A percentile compares a stretch with the other conserved stretches of the same genome.
These are phyloP conservation scores for Sepiola atlantica DNA, from an alignment of 2,888 invertebrate species.

Conservation along the genomic window DNA sequence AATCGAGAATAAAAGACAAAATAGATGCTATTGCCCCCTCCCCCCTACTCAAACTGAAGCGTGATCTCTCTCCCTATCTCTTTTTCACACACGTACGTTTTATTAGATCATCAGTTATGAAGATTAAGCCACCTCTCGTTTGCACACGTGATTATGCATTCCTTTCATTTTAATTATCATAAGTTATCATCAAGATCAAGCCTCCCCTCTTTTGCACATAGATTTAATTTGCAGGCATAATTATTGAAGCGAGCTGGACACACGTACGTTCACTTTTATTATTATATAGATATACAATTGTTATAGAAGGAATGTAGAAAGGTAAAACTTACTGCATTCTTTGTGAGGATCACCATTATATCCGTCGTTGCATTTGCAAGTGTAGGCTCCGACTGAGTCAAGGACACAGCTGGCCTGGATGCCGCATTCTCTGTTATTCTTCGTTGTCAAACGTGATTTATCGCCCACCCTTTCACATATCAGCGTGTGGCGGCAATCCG, in stretches of 20 bases:
- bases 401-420: not conserved
- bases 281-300: constrained; percentile 1
- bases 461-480: not conserved
- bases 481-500: not conserved
- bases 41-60: too few species aligned
- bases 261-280: not conserved
- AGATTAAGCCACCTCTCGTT: too few species aligned
- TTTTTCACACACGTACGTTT: too few species aligned
- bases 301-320: not conserved
- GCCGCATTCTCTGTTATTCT: not conserved
- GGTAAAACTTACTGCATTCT: not conserved
- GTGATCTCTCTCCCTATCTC: too few species aligned
- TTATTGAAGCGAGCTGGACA: too few species aligned
- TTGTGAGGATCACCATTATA: not conserved
- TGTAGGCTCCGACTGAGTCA: not conserved
- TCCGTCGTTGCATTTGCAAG: not conserved
- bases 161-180: too few species aligned
- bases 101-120: too few species aligned
- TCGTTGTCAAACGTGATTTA: not conserved
- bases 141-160: too few species aligned
- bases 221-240: not conserved
- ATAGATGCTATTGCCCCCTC: too few species aligned
- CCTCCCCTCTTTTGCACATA: not conserved
- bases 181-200: too few species aligned
- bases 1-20: too few species aligned